A percentile compares a stretch with the other conserved stretches of the same genome.
Evolutionary conservation across 2,888 invertebrate genomes (phyloP).

Genomic region (Oscheius sp.): DNA sequence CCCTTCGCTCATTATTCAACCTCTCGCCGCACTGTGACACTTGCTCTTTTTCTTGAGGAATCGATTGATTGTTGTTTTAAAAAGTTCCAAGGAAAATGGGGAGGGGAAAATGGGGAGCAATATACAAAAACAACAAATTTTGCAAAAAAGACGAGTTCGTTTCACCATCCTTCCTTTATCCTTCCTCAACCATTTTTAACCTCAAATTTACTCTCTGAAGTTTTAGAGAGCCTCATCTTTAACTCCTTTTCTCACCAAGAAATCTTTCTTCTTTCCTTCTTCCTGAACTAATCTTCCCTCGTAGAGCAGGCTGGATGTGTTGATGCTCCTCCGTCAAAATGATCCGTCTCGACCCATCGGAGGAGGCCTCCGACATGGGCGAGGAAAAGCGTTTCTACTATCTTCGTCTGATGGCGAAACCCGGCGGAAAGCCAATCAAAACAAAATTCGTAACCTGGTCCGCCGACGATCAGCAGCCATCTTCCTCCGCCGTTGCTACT

Average conservation of each 20-base stretch:
- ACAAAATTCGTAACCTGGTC: constrained; percentile 70
- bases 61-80: neutral
- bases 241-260: no score
- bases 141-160: no score
- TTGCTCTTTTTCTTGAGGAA: no score
- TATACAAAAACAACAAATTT: no score
- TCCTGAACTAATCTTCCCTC: constrained; percentile 2
- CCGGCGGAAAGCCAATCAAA: constrained; percentile 66
- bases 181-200: no score
- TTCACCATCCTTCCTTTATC: no score
- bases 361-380: constrained; percentile 52
- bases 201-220: no score
- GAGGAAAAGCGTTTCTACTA: constrained; percentile 70
- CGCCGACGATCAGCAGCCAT: constrained; percentile 42
- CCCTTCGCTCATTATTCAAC: constrained; percentile 19
- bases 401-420: constrained; percentile 70
- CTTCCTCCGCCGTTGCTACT: constrained; percentile 3
- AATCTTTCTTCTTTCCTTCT: constrained; percentile 19
- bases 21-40: constrained; percentile 25
- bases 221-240: no score
- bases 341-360: constrained; percentile 53
- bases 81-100: no score
- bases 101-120: no score
- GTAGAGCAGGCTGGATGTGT: constrained; percentile 9
- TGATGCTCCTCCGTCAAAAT: constrained; percentile 29